phyloP scores from a whole-genome alignment of 2,113 vertebrate genomes.

The Cryptotis parvus region DNA sequence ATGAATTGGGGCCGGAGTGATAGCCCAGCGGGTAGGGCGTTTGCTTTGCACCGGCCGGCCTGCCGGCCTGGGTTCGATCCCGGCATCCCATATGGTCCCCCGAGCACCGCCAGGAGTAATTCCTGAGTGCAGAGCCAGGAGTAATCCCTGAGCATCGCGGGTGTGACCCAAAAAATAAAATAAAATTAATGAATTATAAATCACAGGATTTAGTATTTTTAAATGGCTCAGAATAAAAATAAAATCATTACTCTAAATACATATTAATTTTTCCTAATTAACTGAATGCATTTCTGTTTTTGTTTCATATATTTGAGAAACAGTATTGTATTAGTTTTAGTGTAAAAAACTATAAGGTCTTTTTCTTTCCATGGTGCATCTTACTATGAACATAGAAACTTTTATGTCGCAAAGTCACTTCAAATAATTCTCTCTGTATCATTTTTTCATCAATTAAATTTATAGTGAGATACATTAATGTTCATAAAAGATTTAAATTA shows the following conservation, averaged over 20 bases:
- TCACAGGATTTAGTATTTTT: no score
- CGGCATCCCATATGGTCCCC: no score
- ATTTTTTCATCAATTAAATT: background rate
- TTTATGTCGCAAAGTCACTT: background rate
- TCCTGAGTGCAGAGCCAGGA: no score
- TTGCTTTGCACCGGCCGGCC: no score
- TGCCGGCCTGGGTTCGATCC: no score
- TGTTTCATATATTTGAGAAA: background rate
- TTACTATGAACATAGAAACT: background rate
- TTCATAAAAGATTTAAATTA: background rate
- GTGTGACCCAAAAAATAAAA: no score
- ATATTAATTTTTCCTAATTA: background rate
- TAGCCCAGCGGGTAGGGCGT: no score
- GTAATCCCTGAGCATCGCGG: no score
- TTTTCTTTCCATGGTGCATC: background rate
- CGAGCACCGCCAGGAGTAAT: no score
- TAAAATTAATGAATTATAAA: no score
- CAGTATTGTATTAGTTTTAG: conserved; percentile 3
- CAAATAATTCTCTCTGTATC: background rate
- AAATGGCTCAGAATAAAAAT: background rate
- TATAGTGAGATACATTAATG: background rate
- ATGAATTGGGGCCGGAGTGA: no score
- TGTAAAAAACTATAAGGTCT: background rate
- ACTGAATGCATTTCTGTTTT: background rate
- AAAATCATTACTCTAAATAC: background rate